These are phyloP conservation scores for Gonioctena quinquepunctata DNA, from an alignment of 1,140 invertebrate genomes.

Conservation along the genomic window DNA sequence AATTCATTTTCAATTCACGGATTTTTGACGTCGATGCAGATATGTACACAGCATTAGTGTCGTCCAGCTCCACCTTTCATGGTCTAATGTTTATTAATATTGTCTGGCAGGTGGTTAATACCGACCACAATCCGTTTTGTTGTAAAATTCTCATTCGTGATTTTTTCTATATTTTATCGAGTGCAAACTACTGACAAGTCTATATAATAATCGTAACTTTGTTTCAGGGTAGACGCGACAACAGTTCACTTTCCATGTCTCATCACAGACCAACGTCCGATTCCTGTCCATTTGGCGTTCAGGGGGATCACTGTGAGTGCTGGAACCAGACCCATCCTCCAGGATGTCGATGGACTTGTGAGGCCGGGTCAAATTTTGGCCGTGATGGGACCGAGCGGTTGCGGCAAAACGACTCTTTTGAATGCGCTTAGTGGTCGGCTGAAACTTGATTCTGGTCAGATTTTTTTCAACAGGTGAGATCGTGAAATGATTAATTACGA, in stretches of 20 bases:
- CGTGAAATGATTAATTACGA: too few relatives aligned
- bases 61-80: too few relatives aligned
- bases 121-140: too few relatives aligned
- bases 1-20: too few relatives aligned
- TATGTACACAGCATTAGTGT: too few relatives aligned
- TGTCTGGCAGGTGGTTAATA: too few relatives aligned
- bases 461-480: constrained; percentile 67
- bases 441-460: constrained; percentile 69
- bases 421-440: constrained; percentile 75
- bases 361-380: constrained; percentile 79
- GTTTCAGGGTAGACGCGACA: constrained; percentile 57
- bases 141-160: too few relatives aligned
- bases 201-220: too few relatives aligned
- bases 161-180: too few relatives aligned
- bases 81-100: too few relatives aligned
- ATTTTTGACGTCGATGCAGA: too few relatives aligned
- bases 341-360: constrained; percentile 74
- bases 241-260: constrained; percentile 57
- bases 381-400: constrained; percentile 82
- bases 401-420: constrained; percentile 81
- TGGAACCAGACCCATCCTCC: constrained; percentile 65
- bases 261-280: constrained; percentile 56
- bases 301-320: constrained; percentile 62
- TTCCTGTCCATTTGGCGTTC: constrained; percentile 73
- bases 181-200: too few relatives aligned